phyloP scores from a whole-genome alignment of 2,113 vertebrate genomes.

The Phalacrocorax brasilianus region DNA sequence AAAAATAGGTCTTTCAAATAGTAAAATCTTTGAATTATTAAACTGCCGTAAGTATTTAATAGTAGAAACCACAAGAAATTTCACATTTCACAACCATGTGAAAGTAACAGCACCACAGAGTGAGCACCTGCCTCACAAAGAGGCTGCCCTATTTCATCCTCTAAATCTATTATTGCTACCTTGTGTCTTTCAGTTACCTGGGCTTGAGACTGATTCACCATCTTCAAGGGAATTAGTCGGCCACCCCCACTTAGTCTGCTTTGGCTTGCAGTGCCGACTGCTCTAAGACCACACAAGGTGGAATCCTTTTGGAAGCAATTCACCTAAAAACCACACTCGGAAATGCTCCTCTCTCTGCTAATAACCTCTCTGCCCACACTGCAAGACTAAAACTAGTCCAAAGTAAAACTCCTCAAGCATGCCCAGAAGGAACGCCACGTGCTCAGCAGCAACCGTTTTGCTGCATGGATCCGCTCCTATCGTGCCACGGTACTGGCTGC shows the following conservation, averaged over 20 bases:
- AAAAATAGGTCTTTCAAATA: neutral
- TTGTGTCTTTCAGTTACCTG: neutral
- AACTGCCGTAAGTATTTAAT: neutral
- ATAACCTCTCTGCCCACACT: neutral
- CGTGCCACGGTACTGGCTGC: accelerated
- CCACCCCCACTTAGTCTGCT: neutral
- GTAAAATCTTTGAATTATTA: neutral
- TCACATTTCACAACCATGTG: neutral
- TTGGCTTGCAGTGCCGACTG: neutral
- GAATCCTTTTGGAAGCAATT: neutral
- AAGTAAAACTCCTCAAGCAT: neutral
- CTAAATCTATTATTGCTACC: neutral
- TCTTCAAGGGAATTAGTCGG: neutral
- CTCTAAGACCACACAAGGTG: accelerated
- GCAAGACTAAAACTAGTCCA: neutral
- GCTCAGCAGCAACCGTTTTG: neutral
- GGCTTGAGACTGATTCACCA: neutral
- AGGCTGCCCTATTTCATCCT: neutral
- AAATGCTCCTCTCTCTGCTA: neutral
- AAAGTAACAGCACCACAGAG: neutral
- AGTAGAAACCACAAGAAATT: neutral
- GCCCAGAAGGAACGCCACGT: accelerated
- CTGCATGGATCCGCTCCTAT: accelerated
- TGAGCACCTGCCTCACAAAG: neutral
- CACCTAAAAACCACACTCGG: neutral